phyloP scores from a whole-genome alignment of 2,797 vertebrate genomes.

The Babyrousa celebensis region DNA sequence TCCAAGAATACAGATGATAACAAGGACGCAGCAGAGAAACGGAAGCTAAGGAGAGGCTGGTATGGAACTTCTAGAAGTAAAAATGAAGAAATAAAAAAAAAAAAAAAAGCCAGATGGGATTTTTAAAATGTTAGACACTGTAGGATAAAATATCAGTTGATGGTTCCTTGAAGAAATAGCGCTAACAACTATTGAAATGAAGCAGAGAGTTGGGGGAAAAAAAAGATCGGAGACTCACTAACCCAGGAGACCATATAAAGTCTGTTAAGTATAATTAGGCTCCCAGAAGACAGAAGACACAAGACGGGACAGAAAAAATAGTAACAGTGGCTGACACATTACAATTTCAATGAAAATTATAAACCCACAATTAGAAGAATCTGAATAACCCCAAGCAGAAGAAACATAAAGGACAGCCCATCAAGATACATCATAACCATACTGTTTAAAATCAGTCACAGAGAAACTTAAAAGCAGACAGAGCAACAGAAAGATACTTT shows the following conservation, averaged over 20 bases:
- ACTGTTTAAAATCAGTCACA: background rate
- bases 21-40: background rate
- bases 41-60: background rate
- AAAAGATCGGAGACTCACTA: background rate
- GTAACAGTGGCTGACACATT: background rate
- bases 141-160: background rate
- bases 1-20: background rate
- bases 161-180: background rate
- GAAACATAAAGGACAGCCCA: background rate
- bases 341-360: background rate
- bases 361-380: background rate
- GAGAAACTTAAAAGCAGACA: background rate
- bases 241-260: no score
- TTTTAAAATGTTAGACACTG: background rate
- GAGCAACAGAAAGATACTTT: background rate
- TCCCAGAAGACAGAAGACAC: background rate
- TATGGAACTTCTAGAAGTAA: background rate
- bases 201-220: rapidly evolving
- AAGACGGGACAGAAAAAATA: background rate
- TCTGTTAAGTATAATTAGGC: background rate
- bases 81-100: background rate
- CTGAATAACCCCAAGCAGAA: background rate
- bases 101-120: background rate
- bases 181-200: background rate
- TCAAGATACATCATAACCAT: background rate